phyloP scores from a whole-genome alignment of 1,140 invertebrate species.

The Neuroterus valhalla region DNA sequence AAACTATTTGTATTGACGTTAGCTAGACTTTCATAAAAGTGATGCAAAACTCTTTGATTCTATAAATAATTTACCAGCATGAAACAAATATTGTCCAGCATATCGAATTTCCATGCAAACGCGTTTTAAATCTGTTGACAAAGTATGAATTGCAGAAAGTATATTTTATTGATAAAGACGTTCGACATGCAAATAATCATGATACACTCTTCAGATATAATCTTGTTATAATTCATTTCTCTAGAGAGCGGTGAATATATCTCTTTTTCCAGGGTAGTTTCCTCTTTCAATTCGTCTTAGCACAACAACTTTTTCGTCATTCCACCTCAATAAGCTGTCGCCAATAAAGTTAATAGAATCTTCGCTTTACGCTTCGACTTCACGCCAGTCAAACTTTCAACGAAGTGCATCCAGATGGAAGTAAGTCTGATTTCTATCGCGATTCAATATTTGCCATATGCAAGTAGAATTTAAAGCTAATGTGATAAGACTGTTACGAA shows the following conservation, averaged over 20 bases:
- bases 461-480: constrained; percentile 8
- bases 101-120: too few species aligned
- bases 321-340: constrained; percentile 25
- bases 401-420: constrained; percentile 19
- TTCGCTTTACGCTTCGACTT: constrained; percentile 25
- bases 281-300: constrained; percentile 20
- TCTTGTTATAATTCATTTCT: not conserved
- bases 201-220: not conserved
- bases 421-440: constrained; percentile 20
- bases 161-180: too few species aligned
- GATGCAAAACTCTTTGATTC: too few species aligned
- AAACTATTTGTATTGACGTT: too few species aligned
- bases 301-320: constrained; percentile 14
- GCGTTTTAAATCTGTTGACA: too few species aligned
- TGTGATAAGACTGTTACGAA: constrained; percentile 5
- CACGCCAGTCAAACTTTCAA: constrained; percentile 10
- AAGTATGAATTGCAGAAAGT: too few species aligned
- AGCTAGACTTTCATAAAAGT: too few species aligned
- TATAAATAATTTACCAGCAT: too few species aligned
- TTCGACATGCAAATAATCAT: too few species aligned
- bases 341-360: constrained; percentile 29
- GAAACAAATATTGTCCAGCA: too few species aligned
- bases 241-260: not conserved
- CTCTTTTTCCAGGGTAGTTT: not conserved
- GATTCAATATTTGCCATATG: constrained; percentile 24